These are phyloP conservation scores for Lutraria rhynchaena DNA, from an alignment of 1,140 invertebrate genomes.

Conservation along the genomic window DNA sequence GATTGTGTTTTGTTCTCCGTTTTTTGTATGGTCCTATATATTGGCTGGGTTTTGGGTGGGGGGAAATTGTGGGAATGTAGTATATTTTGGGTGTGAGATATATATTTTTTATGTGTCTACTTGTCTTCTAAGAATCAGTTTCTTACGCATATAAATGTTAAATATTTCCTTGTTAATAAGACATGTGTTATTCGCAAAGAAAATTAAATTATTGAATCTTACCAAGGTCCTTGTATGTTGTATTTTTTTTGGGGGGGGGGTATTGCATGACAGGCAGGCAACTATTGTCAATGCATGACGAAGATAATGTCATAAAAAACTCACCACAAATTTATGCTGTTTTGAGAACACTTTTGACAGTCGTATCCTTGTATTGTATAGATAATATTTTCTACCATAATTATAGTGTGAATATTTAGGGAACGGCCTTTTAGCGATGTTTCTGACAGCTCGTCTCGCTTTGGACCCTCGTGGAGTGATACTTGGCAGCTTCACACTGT, in stretches of 20 bases:
- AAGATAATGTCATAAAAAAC: background rate
- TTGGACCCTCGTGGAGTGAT: background rate
- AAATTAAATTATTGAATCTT: background rate
- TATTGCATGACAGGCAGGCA: background rate
- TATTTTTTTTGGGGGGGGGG: background rate
- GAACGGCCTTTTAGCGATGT: background rate
- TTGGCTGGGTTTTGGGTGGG: too few species aligned
- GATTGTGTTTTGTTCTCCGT: too few species aligned
- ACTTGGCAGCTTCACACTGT: background rate
- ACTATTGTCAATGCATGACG: background rate
- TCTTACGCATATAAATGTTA: background rate
- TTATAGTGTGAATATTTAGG: constrained; percentile 18
- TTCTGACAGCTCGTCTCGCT: background rate
- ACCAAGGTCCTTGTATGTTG: background rate
- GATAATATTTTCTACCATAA: background rate
- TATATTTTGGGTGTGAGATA: too few species aligned
- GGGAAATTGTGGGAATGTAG: too few species aligned
- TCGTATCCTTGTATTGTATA: background rate
- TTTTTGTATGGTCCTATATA: too few species aligned
- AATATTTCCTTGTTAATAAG: background rate
- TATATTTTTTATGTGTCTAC: too few species aligned
- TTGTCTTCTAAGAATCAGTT: too few species aligned
- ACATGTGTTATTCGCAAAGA: background rate
- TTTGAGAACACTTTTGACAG: constrained; percentile 17
- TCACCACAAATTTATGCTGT: constrained; percentile 3